Evolutionary conservation across 2,797 vertebrate species (phyloP), one percentile per base, ranked within the genome.

Genomic region (Enteromius afrohamiltoni): DNA sequence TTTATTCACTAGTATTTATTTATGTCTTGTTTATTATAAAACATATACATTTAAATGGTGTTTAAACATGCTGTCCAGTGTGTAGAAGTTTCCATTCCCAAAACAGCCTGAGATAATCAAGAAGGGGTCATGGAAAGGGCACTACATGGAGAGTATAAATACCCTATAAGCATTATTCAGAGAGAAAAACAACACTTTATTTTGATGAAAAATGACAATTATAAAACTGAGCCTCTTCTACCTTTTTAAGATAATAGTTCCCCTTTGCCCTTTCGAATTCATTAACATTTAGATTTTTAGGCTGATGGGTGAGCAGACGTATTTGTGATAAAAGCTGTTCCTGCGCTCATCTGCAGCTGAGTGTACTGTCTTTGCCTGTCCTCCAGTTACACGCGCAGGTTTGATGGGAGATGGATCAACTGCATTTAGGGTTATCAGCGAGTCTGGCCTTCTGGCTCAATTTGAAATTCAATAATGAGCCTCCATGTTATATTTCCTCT

Each of bases 381-480:
- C 16, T 49, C 13, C 45, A 75, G 79, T 77, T 68, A 85, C 77
- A 79, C 76, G 1, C 29, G 14, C 67, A 79, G 60, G 82, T 80
- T 68, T 70, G 80, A 82, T 79, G 37, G 58, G 16, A 65, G 84
- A 65, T 82, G 69, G 74, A 73, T 79, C 58, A 68, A 90, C 87
- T 91, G 89, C 89, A 89, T 93, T 90, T 89, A 89, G 83, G 90
- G 89, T 89, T 86, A 91, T 90, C 88, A 86, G 87, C 74, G 79
- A 81, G 88, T 79, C 85, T 55, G 81, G 53, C 73, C 4, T 53
- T 62, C 65, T 86, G 77, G 88, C 86, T 89, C 75, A 19, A 85
- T 88, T 87, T 91, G 88, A 92, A 86, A 91, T 87, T 85, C 88
- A 86, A 85, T 86, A 89, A 87, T 85, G 74, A 87, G 69, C 58